Conservation (phyloP, 2,797 vertebrate species). For the Antrozous pallidus region DNA sequence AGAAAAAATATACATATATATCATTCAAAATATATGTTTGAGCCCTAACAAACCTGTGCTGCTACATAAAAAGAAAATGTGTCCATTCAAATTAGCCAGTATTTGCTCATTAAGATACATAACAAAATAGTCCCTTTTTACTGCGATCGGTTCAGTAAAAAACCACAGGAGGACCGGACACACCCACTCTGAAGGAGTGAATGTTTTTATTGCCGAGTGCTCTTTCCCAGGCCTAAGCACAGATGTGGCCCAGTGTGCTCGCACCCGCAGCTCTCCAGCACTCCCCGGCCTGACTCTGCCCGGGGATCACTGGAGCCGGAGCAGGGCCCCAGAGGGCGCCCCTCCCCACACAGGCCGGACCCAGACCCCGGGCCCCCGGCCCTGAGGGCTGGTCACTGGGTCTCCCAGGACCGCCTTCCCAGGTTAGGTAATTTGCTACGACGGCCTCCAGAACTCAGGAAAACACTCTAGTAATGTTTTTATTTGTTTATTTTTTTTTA, state of each 20-base stretch:
- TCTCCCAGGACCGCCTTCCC: background rate
- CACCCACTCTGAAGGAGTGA: constrained; percentile 12
- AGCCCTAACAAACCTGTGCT: background rate
- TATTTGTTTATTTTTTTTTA: no score
- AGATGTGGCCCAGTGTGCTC: background rate
- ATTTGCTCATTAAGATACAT: background rate
- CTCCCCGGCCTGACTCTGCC: background rate
- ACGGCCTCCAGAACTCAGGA: no score
- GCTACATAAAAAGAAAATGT: background rate
- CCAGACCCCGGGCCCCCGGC: background rate
- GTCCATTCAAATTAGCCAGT: background rate
- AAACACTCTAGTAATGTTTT: no score
- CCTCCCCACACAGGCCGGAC: background rate
- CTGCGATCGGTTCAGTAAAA: background rate
- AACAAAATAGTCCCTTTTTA: constrained; percentile 6
- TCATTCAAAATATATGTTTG: background rate
- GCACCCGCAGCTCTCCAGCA: background rate
- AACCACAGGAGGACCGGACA: background rate
- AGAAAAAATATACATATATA: background rate
- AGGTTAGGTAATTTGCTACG: background rate
- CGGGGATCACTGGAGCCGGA: background rate
- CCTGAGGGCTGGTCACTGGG: background rate
- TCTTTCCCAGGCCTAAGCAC: background rate
- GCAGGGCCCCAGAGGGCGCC: background rate
- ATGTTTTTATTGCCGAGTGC: background rate